Base-by-base conservation (phyloP, 2,888 invertebrate genomes). In the Drosophila setosimentum region DNA sequence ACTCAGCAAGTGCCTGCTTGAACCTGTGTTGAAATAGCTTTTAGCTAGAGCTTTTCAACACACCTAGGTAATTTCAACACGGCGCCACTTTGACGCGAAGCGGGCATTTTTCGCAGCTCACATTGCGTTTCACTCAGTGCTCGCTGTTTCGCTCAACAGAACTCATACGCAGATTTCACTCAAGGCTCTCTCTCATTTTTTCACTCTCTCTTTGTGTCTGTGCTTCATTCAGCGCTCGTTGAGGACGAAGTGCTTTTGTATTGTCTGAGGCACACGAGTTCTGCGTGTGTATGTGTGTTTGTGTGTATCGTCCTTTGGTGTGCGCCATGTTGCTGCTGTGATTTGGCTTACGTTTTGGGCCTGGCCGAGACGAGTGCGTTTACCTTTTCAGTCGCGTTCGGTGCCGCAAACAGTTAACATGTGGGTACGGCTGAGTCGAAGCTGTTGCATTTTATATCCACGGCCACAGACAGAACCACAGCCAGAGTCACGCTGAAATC, bases 311-410 rank as follows among this genome's bases (percentile, higher is more conserved):
- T 59, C 45, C 45, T 45, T 45, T 45, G 45, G 63, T 66, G 68
- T 72, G 68, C 70, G 60, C 65, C 65, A 68, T 73, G 76, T 67
- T 76, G 80, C 67, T 80, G 85, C 85, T 78, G 84, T 85, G 87
- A 83, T 85, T 80, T 83, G 78, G 78, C 72, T 78, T 78, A 63
- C 55, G 65, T 50, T 57, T 73, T 82, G 80, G 70, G 69, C 72
- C 51, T 49, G 73, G 68, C 73, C 78, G 78, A 82, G 76, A 82
- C 91, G 89, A 91, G 92, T 92, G 82, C 91, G 90, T 92, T 92
- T 91, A 92, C 92, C 92, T 88, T 88, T 87, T 88, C 92, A 93
- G 93, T 93, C 92, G 93, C 91, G 91, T 92, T 92, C 91, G 91
- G 91, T 88, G 91, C 90, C 91, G 91, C 92, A 92, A 91, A 92